Base-by-base conservation (phyloP, 2,797 vertebrate species). In the Nyctalus aviator region DNA sequence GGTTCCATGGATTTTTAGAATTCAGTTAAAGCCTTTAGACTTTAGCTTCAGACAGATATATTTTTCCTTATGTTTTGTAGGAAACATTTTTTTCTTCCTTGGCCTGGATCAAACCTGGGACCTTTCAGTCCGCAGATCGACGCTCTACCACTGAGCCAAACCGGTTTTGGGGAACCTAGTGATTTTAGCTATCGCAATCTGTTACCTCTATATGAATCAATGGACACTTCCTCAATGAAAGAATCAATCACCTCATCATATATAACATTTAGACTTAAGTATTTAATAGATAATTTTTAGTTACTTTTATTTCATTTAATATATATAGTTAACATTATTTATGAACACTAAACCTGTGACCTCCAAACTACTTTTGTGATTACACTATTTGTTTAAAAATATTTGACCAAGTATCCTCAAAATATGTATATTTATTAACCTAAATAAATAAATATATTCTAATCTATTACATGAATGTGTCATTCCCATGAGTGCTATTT, bases 1-100 rank as follows among this genome's bases (percentile, higher is more conserved):
- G n/a, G n/a, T n/a, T n/a, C n/a, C n/a, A n/a, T n/a, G n/a, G n/a
- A 87, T 50, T 12, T 78, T 71, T 82, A 57, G 53, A 90, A 91
- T 87, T 86, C 55, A 50, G 11, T 82, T 69, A 62, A 84, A 81
- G 6, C 1, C n/a, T 85, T 86, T 53, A 62, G 5, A 55, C 9
- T 64, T 75, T 21, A 84, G 27, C 15, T 85, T 84, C 25, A 91
- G 77, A 37, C 32, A 79, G 76, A 90, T 18, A 69, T 32, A 76
- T 37, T 92, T 50, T 79, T 75, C 11, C 15, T 30, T 11, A 1
- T 57, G 11, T 84, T 89, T 85, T 57, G 2, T 76, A 78, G 64
- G 17, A 88, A 90, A 32, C 1, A 59, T 7, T n/a, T 55, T 88
- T 71, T 13, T 90, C 13, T 92, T 78, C 8, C 18, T n/a, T 41